A percentile compares a stretch with the other conserved stretches of the same genome.
Conservation (phyloP, 2,113 vertebrate species). For the Glareola pratincola region DNA sequence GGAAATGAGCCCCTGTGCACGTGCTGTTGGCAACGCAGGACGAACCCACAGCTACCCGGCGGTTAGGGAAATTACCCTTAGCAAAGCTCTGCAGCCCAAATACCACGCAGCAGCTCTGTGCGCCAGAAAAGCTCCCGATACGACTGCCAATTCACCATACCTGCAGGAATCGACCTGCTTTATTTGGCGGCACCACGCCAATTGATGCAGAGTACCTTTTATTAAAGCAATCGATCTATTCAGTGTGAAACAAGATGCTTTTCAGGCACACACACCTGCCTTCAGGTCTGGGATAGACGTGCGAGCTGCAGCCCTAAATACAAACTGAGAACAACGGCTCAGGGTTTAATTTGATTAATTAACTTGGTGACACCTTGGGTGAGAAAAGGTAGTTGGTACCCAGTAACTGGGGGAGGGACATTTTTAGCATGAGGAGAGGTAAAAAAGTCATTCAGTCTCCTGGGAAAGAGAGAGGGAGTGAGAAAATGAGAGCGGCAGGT, state of each 20-base stretch:
- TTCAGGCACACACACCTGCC: not conserved
- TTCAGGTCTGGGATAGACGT: not conserved
- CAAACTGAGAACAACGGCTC: not conserved
- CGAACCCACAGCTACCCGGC: fast-evolving
- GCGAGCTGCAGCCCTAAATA: not conserved
- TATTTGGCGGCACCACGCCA: not conserved
- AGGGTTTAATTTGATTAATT: conserved; percentile 1
- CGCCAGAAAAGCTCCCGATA: not conserved
- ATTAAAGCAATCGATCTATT: not conserved
- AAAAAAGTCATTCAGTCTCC: not conserved
- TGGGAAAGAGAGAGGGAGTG: not conserved
- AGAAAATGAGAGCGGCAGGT: not conserved
- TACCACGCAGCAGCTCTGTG: not conserved
- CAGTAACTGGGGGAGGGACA: not conserved
- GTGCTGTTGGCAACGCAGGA: not conserved
- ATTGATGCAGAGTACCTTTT: not conserved
- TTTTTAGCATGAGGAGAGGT: not conserved
- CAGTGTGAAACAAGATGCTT: not conserved
- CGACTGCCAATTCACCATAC: not conserved
- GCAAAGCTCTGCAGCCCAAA: not conserved
- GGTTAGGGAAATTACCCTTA: not conserved
- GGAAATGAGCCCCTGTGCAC: not conserved
- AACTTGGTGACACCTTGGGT: not conserved
- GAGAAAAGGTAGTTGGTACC: not conserved
- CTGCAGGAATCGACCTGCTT: not conserved